Evolutionary conservation across 2,797 vertebrate genomes (phyloP), one percentile per base, ranked within the genome.

Genomic region (Amblyopsis hoosieri): DNA sequence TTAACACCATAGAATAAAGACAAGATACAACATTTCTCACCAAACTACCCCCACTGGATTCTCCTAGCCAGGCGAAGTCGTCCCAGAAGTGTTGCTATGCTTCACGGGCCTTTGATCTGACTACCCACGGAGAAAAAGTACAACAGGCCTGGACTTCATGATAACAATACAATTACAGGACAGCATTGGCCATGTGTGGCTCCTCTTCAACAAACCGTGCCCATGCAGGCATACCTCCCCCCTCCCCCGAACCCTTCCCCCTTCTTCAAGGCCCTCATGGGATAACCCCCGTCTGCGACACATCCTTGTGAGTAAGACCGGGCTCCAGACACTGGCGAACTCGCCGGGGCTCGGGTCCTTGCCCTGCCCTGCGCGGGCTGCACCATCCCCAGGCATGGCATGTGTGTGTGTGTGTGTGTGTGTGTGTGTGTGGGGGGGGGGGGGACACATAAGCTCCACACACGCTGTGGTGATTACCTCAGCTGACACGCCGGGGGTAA

Each of bases 291-390:
- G 87, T 91, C 90, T 90, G 45, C 62, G 64, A 85, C 83, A 87
- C 87, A 87, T 90, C 90, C 86, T 67, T 57, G 78, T 91, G 90
- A 93, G 86, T 90, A 89, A 92, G 86, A 82, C 62, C 70, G 0
- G 68, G 70, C 72, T 75, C 76, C 74, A 89, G 88, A 89, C 89
- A 51, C 79, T 82, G 84, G 82, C 80, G 75, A 72, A 75, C 48
- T n/a, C 31, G 23, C 33, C 4, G 50, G 23, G 23, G 14, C 85
- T 67, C 58, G 0, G 54, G 50, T 68, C 74, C 67, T 59, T 59
- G 74, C 12, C 51, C 53, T 52, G n/a, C 12, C 15, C 17, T 12
- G 50, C 3, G 11, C 14, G 29, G 31, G 23, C 33, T 8, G 33
- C 33, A 37, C 33, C 33, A 37, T 37, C 33, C 33, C 33, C 6